Evolutionary conservation across 2,113 vertebrate genomes (phyloP).

Genomic region (Cacatua alba): DNA sequence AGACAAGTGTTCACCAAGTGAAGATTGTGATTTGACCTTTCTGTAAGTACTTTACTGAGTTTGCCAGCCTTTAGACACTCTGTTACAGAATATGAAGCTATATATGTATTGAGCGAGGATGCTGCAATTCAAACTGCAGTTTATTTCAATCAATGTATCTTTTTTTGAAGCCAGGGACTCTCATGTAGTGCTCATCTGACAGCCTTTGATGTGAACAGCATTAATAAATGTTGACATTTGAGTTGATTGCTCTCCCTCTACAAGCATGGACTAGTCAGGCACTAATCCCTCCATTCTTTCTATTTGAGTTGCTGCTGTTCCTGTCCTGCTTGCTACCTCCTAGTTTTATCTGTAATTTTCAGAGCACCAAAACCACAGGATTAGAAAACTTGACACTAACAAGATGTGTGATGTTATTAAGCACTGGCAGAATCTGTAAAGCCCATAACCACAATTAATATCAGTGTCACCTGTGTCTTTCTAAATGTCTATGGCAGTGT

Average conservation of each 20-base stretch:
- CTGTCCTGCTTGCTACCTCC: background rate
- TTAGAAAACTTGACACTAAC: background rate
- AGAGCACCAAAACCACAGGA: background rate
- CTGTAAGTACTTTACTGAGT: conserved; percentile 35
- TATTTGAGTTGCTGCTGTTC: background rate
- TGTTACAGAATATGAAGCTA: conserved; percentile 23
- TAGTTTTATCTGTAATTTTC: conserved; percentile 25
- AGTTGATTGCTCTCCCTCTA: conserved; percentile 43
- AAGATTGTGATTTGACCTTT: conserved; percentile 58
- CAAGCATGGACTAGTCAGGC: background rate
- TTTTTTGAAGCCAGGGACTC: conserved; percentile 19
- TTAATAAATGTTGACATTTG: conserved; percentile 58
- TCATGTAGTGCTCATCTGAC: background rate
- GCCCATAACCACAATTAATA: background rate
- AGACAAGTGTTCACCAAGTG: conserved; percentile 54
- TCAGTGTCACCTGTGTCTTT: background rate
- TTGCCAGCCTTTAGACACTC: conserved; percentile 11
- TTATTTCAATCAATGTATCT: conserved; percentile 67
- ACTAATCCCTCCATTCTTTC: conserved; percentile 18
- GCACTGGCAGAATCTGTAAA: background rate
- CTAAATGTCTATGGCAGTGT: background rate
- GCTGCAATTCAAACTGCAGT: conserved; percentile 27
- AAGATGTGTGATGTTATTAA: background rate
- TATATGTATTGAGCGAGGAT: conserved; percentile 22
- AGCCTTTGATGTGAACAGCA: conserved; percentile 39